These are phyloP conservation scores for Periparus ater DNA, from an alignment of 2,797 vertebrate species.

Conservation along the genomic window DNA sequence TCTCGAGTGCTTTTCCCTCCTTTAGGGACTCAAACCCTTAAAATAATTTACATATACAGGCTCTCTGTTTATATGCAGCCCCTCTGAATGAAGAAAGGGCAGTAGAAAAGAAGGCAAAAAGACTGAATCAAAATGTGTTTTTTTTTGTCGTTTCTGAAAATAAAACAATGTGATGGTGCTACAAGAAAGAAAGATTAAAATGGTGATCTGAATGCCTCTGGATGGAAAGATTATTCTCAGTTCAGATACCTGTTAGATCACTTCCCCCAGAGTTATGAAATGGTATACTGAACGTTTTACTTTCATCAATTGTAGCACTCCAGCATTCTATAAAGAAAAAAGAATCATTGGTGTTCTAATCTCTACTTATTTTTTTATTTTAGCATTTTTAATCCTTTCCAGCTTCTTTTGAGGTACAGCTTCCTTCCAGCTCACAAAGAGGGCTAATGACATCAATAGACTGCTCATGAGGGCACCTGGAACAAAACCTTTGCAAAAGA, in stretches of 20 bases:
- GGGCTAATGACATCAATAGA: slow-evolving; percentile 27
- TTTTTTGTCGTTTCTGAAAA: background rate
- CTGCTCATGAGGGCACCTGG: slow-evolving; percentile 6
- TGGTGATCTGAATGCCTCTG: background rate
- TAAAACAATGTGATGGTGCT: background rate
- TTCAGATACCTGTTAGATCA: background rate
- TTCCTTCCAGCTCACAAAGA: slow-evolving; percentile 48
- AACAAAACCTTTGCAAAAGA: slow-evolving; percentile 25
- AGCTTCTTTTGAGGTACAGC: slow-evolving; percentile 38
- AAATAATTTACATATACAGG: background rate
- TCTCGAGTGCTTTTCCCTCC: background rate
- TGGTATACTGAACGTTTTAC: background rate
- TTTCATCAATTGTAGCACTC: background rate
- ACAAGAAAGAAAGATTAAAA: background rate
- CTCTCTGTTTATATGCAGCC: background rate
- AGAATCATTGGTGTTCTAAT: slow-evolving; percentile 1
- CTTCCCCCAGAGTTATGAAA: background rate
- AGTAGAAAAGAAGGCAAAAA: background rate
- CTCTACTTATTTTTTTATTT: background rate
- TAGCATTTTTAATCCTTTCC: slow-evolving; percentile 40
- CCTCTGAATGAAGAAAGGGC: background rate
- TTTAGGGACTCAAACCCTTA: background rate
- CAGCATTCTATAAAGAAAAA: background rate
- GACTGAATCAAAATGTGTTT: background rate
- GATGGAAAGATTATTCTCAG: background rate